A percentile compares a stretch with the other conserved stretches of the same genome.
These are phyloP conservation scores for Rotaria magnacalcarata DNA, from an alignment of 2,888 invertebrate genomes.

Conservation along the genomic window DNA sequence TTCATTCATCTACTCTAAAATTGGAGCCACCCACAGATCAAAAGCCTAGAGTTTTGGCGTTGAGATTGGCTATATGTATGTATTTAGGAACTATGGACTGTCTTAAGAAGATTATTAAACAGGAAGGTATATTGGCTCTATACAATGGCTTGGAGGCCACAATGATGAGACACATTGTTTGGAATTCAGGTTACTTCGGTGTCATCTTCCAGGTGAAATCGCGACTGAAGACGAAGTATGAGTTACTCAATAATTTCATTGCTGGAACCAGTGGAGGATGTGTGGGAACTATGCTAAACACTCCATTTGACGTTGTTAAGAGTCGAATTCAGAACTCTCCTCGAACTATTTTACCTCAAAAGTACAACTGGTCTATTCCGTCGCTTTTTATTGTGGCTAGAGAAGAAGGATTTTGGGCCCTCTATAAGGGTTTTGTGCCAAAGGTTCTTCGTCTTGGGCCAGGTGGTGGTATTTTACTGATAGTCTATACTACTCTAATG, in stretches of 20 bases:
- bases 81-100: neutral
- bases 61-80: neutral
- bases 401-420: constrained; percentile 80
- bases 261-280: constrained; percentile 83
- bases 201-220: neutral
- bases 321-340: constrained; percentile 89
- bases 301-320: constrained; percentile 92
- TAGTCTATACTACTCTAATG: neutral
- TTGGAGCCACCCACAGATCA: neutral
- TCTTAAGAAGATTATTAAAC: neutral
- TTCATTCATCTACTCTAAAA: neutral
- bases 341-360: constrained; percentile 69
- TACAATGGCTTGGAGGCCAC: constrained; percentile 79
- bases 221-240: constrained; percentile 47
- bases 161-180: constrained; percentile 79
- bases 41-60: no score
- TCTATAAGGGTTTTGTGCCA: constrained; percentile 85
- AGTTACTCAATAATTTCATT: constrained; percentile 61
- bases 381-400: constrained; percentile 72
- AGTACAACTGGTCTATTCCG: constrained; percentile 73
- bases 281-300: constrained; percentile 78
- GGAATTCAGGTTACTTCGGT: constrained; percentile 76
- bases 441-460: constrained; percentile 85
- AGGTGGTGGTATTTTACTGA: constrained; percentile 50
- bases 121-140: neutral